Base-by-base conservation (phyloP, 1,140 invertebrate species). In the Pogonomyrmex barbatus region DNA sequence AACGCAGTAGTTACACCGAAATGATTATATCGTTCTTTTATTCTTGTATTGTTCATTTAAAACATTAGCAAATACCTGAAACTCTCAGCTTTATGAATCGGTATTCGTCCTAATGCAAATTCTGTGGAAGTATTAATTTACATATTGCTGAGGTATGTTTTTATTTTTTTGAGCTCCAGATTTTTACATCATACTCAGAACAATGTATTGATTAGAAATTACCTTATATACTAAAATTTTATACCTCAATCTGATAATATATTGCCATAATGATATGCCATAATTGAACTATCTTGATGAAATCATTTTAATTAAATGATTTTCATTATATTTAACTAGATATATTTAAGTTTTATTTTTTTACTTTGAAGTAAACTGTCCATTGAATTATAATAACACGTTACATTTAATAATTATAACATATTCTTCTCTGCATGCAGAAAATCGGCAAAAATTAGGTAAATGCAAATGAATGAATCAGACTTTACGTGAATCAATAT, bases 121-220 rank as follows among this genome's bases (percentile, higher is more conserved):
- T 68, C 36, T 52, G 52, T n/a, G 56, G 33, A 87, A 45, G 58
- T 67, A 85, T 88, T 88, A 88, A 90, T 86, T 71, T 86, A 67
- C 85, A 88, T 88, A 90, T 78, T 79, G 68, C 73, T 70, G 81
- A 87, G 33, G 76, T 67, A 67, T 62, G 56, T 56, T 89, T 45
- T 71, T 42, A 67, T 62, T 50, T 56, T 89, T 45, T 71, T 42
- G 12, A 45, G 14, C 58, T 90, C 73, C 70, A 56, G 54, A 65
- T 30, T 82, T 62, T 63, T 76, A 42, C 62, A 50, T 58, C 39
- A 39, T 70, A 73, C 60, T 50, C 24, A 3, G 63, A 10, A 4
- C 2, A 79, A 56, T 58, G 0, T 77, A 36, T 63, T 14, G 54
- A 12, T 2, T 6, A 82, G 30, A 75, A 73, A 83, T 24, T 33